A percentile compares a stretch with the other conserved stretches of the same genome.
Conservation (phyloP, 2,113 vertebrate species). For the Dasypus novemcinctus region DNA sequence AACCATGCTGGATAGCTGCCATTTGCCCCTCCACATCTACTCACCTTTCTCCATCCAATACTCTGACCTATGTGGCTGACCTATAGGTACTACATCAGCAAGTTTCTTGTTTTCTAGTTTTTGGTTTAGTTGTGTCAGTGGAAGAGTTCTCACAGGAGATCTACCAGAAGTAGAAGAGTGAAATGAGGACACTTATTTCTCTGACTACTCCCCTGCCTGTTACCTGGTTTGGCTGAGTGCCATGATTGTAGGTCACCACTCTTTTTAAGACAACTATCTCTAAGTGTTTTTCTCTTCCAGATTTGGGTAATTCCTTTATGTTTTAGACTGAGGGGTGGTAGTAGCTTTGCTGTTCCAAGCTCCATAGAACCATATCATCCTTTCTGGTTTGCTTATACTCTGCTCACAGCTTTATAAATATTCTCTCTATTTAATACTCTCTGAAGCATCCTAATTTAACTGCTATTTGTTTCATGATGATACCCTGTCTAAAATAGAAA, state of each 20-base stretch:
- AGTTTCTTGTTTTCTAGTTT: neutral
- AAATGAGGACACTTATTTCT: neutral
- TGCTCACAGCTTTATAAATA: neutral
- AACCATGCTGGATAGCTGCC: neutral
- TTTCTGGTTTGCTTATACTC: neutral
- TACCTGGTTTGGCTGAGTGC: neutral
- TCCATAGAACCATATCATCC: neutral
- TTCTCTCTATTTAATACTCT: neutral
- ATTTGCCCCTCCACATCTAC: fast-evolving
- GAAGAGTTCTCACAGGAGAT: neutral
- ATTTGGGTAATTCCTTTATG: neutral
- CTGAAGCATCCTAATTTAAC: neutral
- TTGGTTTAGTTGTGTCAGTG: neutral
- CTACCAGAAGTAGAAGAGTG: neutral
- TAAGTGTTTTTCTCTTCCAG: neutral
- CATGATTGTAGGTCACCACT: neutral
- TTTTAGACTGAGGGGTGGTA: neutral
- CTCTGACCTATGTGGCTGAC: neutral
- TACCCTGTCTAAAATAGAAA: neutral
- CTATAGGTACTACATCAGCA: neutral
- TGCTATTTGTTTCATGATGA: neutral
- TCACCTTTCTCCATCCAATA: neutral
- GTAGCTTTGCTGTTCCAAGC: neutral
- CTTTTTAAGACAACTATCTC: neutral
- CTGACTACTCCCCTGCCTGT: neutral